Conservation (phyloP, 2,113 vertebrate species). For the Tachysurus vachellii region DNA sequence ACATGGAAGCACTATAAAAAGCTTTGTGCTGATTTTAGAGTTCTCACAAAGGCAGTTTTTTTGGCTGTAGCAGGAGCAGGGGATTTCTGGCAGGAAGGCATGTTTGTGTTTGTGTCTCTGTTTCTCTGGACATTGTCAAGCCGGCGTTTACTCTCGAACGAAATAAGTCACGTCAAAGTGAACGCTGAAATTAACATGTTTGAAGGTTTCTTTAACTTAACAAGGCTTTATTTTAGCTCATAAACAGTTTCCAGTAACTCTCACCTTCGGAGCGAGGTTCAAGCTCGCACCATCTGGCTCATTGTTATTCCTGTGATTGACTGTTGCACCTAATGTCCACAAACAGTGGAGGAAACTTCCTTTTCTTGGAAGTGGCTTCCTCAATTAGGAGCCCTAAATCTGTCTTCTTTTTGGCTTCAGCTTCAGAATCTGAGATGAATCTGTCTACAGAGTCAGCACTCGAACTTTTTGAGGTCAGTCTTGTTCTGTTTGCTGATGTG, state of each 20-base stretch:
- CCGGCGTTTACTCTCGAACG: background rate
- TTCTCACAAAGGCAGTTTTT: background rate
- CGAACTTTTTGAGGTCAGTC: constrained; percentile 47
- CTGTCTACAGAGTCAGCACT: constrained; percentile 27
- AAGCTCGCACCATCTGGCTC: constrained; percentile 22
- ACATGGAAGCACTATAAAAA: constrained; percentile 18
- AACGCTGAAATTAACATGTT: constrained; percentile 1
- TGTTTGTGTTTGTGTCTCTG: constrained; percentile 28
- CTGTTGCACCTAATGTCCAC: background rate
- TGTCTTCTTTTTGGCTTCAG: constrained; percentile 19
- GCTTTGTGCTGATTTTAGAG: background rate
- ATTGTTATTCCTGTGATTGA: background rate
- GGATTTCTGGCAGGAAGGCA: constrained; percentile 3
- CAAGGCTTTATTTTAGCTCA: constrained; percentile 23
- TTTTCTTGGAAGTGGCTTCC: background rate
- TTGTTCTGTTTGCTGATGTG: constrained; percentile 51
- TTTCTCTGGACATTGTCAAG: constrained; percentile 15
- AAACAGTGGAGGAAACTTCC: constrained; percentile 1
- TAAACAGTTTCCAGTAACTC: constrained; percentile 17
- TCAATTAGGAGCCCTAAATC: constrained; percentile 11
- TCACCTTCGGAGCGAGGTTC: constrained; percentile 9
- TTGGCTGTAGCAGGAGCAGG: background rate
- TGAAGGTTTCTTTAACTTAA: constrained; percentile 15
- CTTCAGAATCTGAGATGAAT: background rate
- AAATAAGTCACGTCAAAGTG: constrained; percentile 9